These are phyloP conservation scores for Phytoseiulus persimilis DNA, from an alignment of 2,888 invertebrate genomes.

Conservation along the genomic window DNA sequence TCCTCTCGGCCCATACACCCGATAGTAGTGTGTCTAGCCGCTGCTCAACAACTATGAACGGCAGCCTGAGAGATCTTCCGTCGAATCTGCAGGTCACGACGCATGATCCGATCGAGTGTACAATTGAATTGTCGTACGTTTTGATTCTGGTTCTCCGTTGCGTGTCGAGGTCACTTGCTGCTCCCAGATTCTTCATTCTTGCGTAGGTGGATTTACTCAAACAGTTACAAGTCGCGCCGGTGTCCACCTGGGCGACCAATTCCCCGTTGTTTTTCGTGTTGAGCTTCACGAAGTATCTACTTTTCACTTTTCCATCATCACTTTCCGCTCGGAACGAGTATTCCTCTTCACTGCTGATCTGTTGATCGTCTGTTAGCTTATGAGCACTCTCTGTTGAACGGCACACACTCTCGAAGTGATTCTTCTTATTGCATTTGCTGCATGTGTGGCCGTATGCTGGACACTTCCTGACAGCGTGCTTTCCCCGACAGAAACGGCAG, in stretches of 20 bases:
- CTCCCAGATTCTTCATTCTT: background rate
- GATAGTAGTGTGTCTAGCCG: background rate
- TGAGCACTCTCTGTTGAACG: no score
- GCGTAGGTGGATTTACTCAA: background rate
- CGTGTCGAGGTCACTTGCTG: background rate
- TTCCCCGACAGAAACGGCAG: no score
- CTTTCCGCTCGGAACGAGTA: no score
- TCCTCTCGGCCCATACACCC: background rate
- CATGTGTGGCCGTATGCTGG: background rate
- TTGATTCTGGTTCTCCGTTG: background rate
- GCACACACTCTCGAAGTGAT: background rate
- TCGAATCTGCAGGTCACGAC: background rate
- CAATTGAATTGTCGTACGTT: background rate
- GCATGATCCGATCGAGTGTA: background rate
- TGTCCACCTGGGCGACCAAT: background rate
- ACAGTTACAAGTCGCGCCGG: background rate
- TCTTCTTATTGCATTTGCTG: background rate
- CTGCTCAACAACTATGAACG: background rate
- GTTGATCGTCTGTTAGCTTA: no score
- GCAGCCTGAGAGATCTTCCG: background rate
- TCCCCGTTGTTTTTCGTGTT: background rate
- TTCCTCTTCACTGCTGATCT: no score
- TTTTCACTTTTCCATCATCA: no score
- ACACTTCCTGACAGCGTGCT: no score
- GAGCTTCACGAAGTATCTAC: background rate